Base-by-base conservation (phyloP, 1,140 invertebrate genomes). In the Arctopsyche grandis region DNA sequence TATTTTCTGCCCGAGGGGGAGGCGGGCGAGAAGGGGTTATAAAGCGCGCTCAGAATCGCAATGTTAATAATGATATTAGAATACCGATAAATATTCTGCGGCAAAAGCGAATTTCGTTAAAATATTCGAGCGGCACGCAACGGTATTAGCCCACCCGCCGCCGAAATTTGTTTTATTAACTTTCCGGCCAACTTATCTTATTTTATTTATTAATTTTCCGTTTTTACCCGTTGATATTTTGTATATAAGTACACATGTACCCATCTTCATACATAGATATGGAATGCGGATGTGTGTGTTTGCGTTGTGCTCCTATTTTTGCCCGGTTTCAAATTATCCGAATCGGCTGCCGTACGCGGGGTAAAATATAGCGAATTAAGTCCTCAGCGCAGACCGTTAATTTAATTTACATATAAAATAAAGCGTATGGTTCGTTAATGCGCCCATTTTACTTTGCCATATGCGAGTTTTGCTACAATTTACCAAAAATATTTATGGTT, bases 201-300 rank as follows among this genome's bases (percentile, higher is more conserved):
- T 71, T 74, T 74, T 74, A 74, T 74, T 74, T 74, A 74, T 74
- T 74, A 74, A 74, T 48, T 74, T 74, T 74, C 22, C 71, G n/a
- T 70, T 70, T 70, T 44, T 5, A 56, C 46, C 71, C 44, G 22
- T n/a, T 10, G 14, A 66, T 26, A 66, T 52, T 14, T 52, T 12
- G 4, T 52, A 52, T 52, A 52, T 52, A 12, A 5, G 48, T 52
- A 52, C 10, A 10, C 10, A 10, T 52, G 29, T 52, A 46, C 12
- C 12, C 12, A 46, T 46, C 44, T 46, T 46, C 5, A 46, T 46
- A 46, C 5, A n/a, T n/a, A n/a, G n/a, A n/a, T n/a, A n/a, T n/a
- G n/a, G 44, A 46, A 46, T 22, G 16, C 4, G 63, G 26, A 12
- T 66, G 24, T 24, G 63, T 26, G 58, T 16, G 5, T 29, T 14